Conservation (phyloP, 2,113 vertebrate species). For the Triplophysa rosa region DNA sequence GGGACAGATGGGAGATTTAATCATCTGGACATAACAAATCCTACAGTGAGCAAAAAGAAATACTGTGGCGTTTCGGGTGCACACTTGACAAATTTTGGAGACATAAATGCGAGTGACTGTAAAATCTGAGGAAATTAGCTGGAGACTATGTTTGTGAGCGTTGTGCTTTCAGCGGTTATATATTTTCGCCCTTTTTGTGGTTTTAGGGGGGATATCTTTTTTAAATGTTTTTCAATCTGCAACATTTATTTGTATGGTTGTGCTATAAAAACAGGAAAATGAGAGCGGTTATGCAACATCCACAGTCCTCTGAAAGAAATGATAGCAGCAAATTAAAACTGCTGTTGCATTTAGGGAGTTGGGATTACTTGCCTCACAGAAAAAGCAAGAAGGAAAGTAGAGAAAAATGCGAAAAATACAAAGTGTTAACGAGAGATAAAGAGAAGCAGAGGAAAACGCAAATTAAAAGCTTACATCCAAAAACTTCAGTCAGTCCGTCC, state of each 20-base stretch:
- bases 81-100: constrained; percentile 11
- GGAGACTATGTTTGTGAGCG: constrained; percentile 12
- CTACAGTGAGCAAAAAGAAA: constrained; percentile 1
- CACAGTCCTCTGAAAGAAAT: constrained; percentile 25
- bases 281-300: constrained; percentile 22
- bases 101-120: neutral
- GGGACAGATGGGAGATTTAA: constrained; percentile 32
- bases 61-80: neutral
- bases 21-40: constrained; percentile 19
- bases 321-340: constrained; percentile 14
- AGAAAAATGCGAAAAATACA: constrained; percentile 19
- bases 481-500: constrained; percentile 57
- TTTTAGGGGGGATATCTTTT: constrained; percentile 16
- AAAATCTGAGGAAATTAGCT: constrained; percentile 6
- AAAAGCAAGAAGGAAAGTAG: neutral
- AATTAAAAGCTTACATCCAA: constrained; percentile 69
- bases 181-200: neutral
- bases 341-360: constrained; percentile 29
- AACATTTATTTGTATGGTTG: constrained; percentile 8
- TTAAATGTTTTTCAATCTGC: neutral
- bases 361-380: constrained; percentile 31
- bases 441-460: constrained; percentile 35
- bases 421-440: constrained; percentile 50
- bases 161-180: neutral
- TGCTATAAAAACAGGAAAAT: constrained; percentile 24